Percentiles rank a stretch among this genome's conserved stretches.
These are phyloP conservation scores for Drosophila nebulosa DNA, from an alignment of 1,140 invertebrate species.

Conservation along the genomic window DNA sequence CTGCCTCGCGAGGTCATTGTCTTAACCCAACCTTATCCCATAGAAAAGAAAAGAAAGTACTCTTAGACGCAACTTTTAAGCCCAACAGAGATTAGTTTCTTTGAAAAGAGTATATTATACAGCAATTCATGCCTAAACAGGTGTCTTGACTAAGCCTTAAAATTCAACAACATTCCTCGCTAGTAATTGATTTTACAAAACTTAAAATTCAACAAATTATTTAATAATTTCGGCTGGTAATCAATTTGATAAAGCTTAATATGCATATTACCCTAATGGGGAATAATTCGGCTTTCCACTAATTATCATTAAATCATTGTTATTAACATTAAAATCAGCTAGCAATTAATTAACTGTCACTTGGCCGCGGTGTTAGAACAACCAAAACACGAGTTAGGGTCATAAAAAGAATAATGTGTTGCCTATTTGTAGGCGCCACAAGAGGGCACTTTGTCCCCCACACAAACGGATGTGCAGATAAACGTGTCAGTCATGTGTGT, in stretches of 20 bases:
- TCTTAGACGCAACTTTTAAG: no score
- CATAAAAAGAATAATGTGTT: constrained; percentile 30
- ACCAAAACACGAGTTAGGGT: constrained; percentile 13
- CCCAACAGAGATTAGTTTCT: no score
- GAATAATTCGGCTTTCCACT: not conserved
- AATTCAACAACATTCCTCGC: no score
- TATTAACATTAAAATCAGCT: constrained; percentile 15
- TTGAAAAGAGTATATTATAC: no score
- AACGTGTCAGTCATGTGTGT: not conserved
- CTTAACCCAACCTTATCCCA: no score
- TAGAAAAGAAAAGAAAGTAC: no score
- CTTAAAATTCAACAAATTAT: not conserved
- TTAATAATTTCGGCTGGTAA: not conserved
- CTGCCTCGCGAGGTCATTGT: no score
- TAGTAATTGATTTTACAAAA: no score
- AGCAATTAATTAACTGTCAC: constrained; percentile 36
- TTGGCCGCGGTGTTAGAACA: not conserved
- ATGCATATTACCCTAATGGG: not conserved
- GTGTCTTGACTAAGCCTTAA: no score
- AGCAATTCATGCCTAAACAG: no score
- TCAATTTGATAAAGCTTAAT: not conserved
- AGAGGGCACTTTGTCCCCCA: constrained; percentile 16
- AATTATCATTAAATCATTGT: constrained; percentile 19
- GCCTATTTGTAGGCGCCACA: constrained; percentile 15
- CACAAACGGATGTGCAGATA: constrained; percentile 1